Evolutionary conservation across 1,140 invertebrate species (phyloP).

Genomic region (Euglossa dilemma): DNA sequence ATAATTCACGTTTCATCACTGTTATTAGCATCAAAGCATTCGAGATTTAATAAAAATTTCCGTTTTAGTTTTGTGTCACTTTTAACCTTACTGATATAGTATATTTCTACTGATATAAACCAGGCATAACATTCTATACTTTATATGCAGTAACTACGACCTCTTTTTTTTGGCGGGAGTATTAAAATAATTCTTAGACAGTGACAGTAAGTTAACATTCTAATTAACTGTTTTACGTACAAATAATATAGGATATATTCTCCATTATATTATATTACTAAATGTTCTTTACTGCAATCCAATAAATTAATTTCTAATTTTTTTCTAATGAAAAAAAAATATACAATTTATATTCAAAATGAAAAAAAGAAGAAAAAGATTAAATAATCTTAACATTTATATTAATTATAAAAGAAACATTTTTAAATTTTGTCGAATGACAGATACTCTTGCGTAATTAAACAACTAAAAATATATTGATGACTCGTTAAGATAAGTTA

Average conservation of each 20-base stretch:
- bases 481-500: not conserved
- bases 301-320: not conserved
- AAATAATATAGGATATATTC: not conserved
- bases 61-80: not conserved
- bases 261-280: too few relatives aligned
- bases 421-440: not conserved
- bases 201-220: not conserved
- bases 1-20: conserved; percentile 11
- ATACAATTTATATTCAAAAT: not conserved
- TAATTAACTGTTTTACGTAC: not conserved
- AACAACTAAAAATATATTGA: not conserved
- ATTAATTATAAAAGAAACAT: not conserved
- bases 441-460: not conserved
- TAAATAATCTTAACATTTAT: not conserved
- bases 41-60: not conserved
- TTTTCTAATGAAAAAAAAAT: not conserved
- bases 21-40: not conserved
- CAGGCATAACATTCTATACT: not conserved
- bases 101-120: not conserved
- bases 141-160: not conserved
- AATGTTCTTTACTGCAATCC: not conserved
- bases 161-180: conserved; percentile 8
- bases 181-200: conserved; percentile 8
- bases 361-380: not conserved
- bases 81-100: not conserved